These are phyloP conservation scores for Drosophila lutescens DNA, from an alignment of 2,888 invertebrate species.

Conservation along the genomic window DNA sequence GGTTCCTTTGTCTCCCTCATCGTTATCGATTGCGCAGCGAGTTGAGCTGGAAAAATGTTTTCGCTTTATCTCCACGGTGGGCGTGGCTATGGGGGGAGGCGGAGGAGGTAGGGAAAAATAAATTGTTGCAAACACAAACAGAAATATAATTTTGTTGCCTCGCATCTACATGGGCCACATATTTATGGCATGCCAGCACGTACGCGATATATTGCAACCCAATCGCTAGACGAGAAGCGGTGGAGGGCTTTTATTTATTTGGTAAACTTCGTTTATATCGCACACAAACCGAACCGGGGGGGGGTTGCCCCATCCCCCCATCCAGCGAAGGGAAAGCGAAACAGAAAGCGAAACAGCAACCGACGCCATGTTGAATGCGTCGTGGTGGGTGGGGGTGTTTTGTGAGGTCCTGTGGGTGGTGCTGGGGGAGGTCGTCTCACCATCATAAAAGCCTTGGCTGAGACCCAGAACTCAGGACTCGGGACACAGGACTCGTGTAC, in stretches of 20 bases:
- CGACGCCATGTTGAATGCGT: conserved; percentile 73
- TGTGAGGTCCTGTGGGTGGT: conserved; percentile 27
- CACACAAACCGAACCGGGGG: conserved; percentile 40
- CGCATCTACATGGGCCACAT: conserved; percentile 54
- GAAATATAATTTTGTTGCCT: conserved; percentile 78
- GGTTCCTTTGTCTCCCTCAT: conserved; percentile 31
- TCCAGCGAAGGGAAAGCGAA: conserved; percentile 40
- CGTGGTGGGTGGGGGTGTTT: conserved; percentile 8
- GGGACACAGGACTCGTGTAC: conserved; percentile 51
- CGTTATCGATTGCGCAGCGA: conserved; percentile 33
- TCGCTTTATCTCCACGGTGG: conserved; percentile 25
- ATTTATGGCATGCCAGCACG: conserved; percentile 78
- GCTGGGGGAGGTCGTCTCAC: conserved; percentile 34
- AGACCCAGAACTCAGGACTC: conserved; percentile 20
- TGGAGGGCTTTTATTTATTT: conserved; percentile 71
- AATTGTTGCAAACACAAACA: conserved; percentile 77
- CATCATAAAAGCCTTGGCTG: conserved; percentile 64
- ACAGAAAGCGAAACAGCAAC: conserved; percentile 40
- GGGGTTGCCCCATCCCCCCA: conserved; percentile 33
- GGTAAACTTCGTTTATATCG: conserved; percentile 75
- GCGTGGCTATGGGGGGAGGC: conserved; percentile 17
- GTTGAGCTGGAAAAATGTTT: conserved; percentile 55
- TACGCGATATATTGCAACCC: conserved; percentile 79
- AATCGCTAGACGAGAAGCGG: conserved; percentile 44
- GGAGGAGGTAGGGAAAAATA: conserved; percentile 44